phyloP scores from a whole-genome alignment of 1,140 invertebrate genomes.

The Bilobella aurantiaca region DNA sequence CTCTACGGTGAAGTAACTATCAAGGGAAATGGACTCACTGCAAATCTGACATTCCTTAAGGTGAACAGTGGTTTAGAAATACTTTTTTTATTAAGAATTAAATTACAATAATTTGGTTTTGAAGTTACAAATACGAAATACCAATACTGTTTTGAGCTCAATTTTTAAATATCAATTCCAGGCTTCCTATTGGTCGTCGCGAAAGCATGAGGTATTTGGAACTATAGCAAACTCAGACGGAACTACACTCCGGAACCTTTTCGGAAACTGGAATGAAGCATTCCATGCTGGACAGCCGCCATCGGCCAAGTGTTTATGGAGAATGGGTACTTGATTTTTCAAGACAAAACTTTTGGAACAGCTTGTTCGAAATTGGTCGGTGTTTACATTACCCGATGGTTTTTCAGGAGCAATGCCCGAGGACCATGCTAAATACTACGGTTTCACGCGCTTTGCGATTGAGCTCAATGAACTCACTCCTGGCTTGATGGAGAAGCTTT shows the following conservation, averaged over 20 bases:
- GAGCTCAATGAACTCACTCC: constrained; percentile 69
- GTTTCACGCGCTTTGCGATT: constrained; percentile 73
- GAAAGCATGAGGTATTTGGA: constrained; percentile 65
- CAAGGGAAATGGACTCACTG: constrained; percentile 48
- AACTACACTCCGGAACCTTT: constrained; percentile 53
- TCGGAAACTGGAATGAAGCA: constrained; percentile 73
- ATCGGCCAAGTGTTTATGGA: constrained; percentile 60
- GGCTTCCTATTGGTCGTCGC: constrained; percentile 68
- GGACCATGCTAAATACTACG: constrained; percentile 69
- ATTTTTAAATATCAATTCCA: constrained; percentile 37
- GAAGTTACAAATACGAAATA: neutral
- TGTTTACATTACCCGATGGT: neutral
- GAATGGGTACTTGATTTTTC: too few relatives aligned
- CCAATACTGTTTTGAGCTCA: neutral
- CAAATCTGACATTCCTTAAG: constrained; percentile 72
- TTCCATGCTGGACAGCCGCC: constrained; percentile 63
- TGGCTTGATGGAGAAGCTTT: constrained; percentile 51
- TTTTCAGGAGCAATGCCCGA: constrained; percentile 60
- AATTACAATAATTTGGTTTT: too few relatives aligned
- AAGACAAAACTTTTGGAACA: neutral
- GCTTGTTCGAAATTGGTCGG: neutral
- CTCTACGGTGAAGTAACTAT: constrained; percentile 74
- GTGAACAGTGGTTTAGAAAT: too few relatives aligned
- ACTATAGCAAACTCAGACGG: constrained; percentile 49
- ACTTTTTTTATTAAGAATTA: too few relatives aligned